Evolutionary conservation across 1,140 invertebrate species (phyloP), one percentile per base, ranked within the genome.

Genomic region (Drosophila kepulauana): DNA sequence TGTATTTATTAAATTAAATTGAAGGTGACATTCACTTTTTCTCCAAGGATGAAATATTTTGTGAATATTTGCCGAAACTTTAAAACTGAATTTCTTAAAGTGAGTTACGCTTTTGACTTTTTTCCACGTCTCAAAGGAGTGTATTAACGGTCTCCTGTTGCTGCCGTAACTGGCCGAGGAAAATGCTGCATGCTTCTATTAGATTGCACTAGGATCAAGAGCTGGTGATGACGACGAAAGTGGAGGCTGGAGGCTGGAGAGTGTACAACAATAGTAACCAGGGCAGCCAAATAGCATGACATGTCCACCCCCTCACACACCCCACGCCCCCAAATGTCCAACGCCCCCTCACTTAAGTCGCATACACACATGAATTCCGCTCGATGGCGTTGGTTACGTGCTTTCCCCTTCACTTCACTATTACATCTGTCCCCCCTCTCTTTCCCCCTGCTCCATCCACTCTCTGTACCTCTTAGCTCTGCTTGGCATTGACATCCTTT

Each of bases 271-370:
- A 78, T 75, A 66, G 76, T 69, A 75, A 78, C 65, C 76, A 72
- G 68, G 74, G 48, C 68, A 77, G 74, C 67, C 77, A 79, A 79
- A 79, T 77, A 79, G 52, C 58, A 77, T 52, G 74, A 77, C 74
- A 76, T 77, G 62, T 52, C 61, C 66, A 70, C 3, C 16, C 48
- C 35, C 49, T 1, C 49, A n/a, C 3, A 0, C 1, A 2, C n/a
- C 7, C 1, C 38, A 16, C 2, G 35, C 11, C 6, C 8, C 0
- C 35, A 7, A 38, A 52, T 16, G 20, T 15, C 25, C 20, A 72
- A 62, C 35, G 48, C 62, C 62, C n/a, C 43, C 56, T 33, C 45
- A 54, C 45, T 52, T 62, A 65, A 66, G 46, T 71, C 70, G 49
- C 63, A 71, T 61, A 75, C 48, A 62, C 73, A 79, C 77, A 76